Evolutionary conservation across 1,140 invertebrate genomes (phyloP), one percentile per base, ranked within the genome.

Genomic region (Dryas iulia): DNA sequence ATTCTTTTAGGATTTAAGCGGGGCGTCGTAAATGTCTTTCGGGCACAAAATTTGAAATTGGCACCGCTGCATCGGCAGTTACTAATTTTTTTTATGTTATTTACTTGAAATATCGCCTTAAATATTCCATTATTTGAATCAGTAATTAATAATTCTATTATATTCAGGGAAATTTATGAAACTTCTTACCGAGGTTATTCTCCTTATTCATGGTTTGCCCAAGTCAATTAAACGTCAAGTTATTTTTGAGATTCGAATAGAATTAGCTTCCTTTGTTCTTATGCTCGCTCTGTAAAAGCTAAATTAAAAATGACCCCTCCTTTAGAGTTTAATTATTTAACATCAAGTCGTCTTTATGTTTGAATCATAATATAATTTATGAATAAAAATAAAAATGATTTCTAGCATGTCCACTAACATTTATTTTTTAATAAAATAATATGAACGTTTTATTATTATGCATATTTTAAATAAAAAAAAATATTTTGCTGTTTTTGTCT

Each of bases 1-100:
- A 78, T 83, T 83, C 79, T 79, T 79, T 78, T 75, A 79, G 74
- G 76, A 72, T 76, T 77, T 78, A 71, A 66, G 56, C 59, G 14
- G 14, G 14, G 39, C 14, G n/a, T n/a, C 0, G n/a, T 8, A 7
- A 47, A 47, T 1, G 39, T 10, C n/a, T 21, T 47, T 47, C n/a
- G 14, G 35, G 14, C 2, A 18, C 3, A 25, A 54, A n/a, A 6
- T 5, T 25, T 25, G 23, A 0, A 18, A 54, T 1, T 6, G 23
- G 11, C 18, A 47, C 14, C n/a, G 7, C 18, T 47, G 39, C 39
- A 7, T 18, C 18, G 18, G 39, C 14, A 3, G 2, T 47, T 18
- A 8, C 4, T 47, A 47, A 47, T 47, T 8, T 47, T 39, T 60
- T 4, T 18, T 39, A 8, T 7, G 24, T 18, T 39, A 8, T 47